phyloP scores from a whole-genome alignment of 2,888 invertebrate genomes.

The Blera fallax region DNA sequence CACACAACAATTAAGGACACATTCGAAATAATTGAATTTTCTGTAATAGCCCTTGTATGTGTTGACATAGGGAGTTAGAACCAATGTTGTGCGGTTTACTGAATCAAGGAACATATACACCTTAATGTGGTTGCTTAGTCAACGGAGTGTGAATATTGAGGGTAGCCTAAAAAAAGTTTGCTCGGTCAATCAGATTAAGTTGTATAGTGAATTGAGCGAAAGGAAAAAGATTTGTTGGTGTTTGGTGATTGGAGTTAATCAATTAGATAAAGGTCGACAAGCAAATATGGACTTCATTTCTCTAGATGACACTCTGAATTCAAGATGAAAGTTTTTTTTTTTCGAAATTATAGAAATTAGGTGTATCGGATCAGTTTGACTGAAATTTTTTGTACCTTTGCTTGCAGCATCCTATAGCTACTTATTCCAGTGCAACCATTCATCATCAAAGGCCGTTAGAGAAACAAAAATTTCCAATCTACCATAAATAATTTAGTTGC shows the following conservation, averaged over 20 bases:
- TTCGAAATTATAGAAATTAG: too few species aligned
- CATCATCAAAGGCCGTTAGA: not conserved
- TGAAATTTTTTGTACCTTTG: too few species aligned
- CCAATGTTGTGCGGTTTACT: conserved; percentile 24
- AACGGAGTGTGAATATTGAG: conserved; percentile 19
- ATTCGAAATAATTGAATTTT: conserved; percentile 63
- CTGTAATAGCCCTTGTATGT: conserved; percentile 22
- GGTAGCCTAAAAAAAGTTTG: not conserved
- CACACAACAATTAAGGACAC: conserved; percentile 60
- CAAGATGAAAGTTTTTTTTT: too few species aligned
- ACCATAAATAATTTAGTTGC: conserved; percentile 7
- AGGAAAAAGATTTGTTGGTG: not conserved
- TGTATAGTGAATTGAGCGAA: conserved; percentile 22
- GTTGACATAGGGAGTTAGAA: conserved; percentile 11
- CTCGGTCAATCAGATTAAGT: conserved; percentile 51
- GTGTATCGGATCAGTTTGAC: too few species aligned
- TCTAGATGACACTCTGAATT: too few species aligned
- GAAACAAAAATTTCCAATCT: not conserved
- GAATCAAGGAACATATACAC: conserved; percentile 17
- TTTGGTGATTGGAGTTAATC: not conserved
- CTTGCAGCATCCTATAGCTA: too few species aligned
- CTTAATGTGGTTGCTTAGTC: conserved; percentile 27
- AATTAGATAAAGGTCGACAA: too few species aligned
- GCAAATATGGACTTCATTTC: too few species aligned
- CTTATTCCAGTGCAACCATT: not conserved